Evolutionary conservation across 2,113 vertebrate species (phyloP), one percentile per base, ranked within the genome.

Genomic region (Malurus melanocephalus): DNA sequence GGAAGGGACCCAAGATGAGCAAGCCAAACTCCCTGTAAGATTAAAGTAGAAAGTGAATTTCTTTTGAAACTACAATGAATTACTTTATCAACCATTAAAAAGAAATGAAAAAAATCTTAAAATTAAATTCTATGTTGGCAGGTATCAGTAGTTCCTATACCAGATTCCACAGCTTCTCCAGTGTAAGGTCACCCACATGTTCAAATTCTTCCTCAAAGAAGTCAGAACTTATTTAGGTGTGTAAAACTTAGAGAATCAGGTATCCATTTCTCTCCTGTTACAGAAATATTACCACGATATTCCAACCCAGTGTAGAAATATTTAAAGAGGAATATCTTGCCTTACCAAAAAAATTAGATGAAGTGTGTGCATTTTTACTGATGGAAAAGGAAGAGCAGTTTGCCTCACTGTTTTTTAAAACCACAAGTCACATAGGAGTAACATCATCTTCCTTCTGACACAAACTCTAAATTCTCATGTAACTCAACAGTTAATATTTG

Each of bases 401-500:
- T 87, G 28, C 33, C 26, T 75, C 35, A 20, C 5, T 43, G 10
- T 62, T 88, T 64, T 46, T 40, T 59, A 75, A 76, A 84, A 60
- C 7, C 16, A 35, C 15, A 61, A 68, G 9, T 81, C 21, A 35
- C 23, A 8, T 13, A 52, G 42, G 27, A 72, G 30, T n/a, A 62
- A 57, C 28, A 62, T 43, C 6, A 53, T 42, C 55, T 64, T 45
- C 27, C 23, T 68, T 51, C 86, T 56, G 35, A 78, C 35, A 71
- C 14, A 69, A 78, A 72, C 45, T 79, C 17, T 56, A 59, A 65
- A 84, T 52, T 85, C 48, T 59, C 69, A 65, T 55, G 69, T 33
- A 92, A 75, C 27, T 95, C 52, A 64, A 68, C 28, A 75, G 66
- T 87, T 95, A 92, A 93, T 69, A 78, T 87, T 92, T 85, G 38